Base-by-base conservation (phyloP, 1,140 invertebrate genomes). In the Eumaeus atala region DNA sequence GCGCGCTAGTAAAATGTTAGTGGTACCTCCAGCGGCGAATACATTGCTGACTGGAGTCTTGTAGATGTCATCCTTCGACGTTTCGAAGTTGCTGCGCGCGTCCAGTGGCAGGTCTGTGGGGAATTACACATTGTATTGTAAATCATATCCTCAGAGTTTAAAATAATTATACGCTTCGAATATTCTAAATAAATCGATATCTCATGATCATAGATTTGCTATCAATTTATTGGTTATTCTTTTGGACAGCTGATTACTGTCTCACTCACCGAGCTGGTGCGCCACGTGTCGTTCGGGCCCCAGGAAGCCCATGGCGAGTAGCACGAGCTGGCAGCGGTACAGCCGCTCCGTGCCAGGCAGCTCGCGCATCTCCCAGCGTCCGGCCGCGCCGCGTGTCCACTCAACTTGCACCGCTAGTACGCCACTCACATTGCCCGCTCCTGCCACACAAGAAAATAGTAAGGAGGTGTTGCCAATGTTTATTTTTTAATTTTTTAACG, bases 281-380 rank as follows among this genome's bases (percentile, higher is more conserved):
- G 77, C 92, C 56, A 99, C 93, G 56, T 94, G 93, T 71, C 95
- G 92, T 86, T 99, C 98, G 4, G 98, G 98, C 4, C 98, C 98
- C 33, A 99, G 88, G 89, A 99, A 99, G 69, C 98, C 98, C 98
- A 99, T 99, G 11, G 98, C 98, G 21, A 99, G 89, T 54, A 99
- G 88, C 37, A 98, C 96, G 55, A 99, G 85, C 76, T 99, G 96
- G 67, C 95, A 96, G 69, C 96, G 92, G 79, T 92, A 96, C 4
- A 94, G 90, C 77, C 94, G 92, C 87, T 97, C 94, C 35, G 94
- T 91, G 36, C 93, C 95, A 61, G 92, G 89, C 48, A 96, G 86
- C 90, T 99, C 96, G 51, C 92, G 90, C 96, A 99, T 98, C 71
- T 95, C 94, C 97, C 97, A 99, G 58, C 94, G 90, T 0, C 97